A percentile compares a stretch with the other conserved stretches of the same genome.
These are phyloP conservation scores for Limnothrissa miodon DNA, from an alignment of 2,113 vertebrate species.

Conservation along the genomic window DNA sequence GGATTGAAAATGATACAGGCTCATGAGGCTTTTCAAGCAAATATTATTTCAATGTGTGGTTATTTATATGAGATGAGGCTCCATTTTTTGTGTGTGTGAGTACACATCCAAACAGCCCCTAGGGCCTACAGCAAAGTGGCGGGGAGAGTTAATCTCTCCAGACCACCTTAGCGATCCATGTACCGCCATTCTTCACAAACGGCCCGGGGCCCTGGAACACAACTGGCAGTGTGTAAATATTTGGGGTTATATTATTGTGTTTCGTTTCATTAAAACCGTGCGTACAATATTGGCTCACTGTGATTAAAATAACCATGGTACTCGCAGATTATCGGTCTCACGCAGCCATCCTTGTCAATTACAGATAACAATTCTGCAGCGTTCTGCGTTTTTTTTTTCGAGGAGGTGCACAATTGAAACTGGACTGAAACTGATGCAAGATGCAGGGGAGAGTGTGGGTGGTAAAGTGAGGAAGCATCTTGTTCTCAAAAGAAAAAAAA, in stretches of 20 bases:
- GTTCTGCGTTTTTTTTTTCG: background rate
- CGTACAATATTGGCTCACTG: conserved; percentile 28
- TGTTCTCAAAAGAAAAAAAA: background rate
- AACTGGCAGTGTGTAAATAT: conserved; percentile 58
- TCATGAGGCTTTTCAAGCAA: conserved; percentile 34
- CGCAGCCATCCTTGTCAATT: conserved; percentile 50
- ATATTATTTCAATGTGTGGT: conserved; percentile 41
- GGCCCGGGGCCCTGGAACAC: conserved; percentile 49
- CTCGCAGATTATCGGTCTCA: conserved; percentile 10
- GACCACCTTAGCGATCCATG: conserved; percentile 64
- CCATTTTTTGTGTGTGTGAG: conserved; percentile 41
- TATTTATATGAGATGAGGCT: conserved; percentile 50
- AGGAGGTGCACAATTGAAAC: background rate
- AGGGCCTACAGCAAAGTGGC: conserved; percentile 38
- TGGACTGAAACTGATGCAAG: conserved; percentile 20
- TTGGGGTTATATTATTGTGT: conserved; percentile 50
- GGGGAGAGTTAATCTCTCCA: conserved; percentile 59
- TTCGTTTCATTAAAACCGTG: conserved; percentile 42
- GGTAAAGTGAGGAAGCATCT: conserved; percentile 9
- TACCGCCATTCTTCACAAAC: conserved; percentile 51
- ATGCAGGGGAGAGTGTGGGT: conserved; percentile 30
- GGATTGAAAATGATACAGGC: conserved; percentile 36
- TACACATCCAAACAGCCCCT: conserved; percentile 49
- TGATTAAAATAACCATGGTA: conserved; percentile 41
- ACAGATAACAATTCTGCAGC: conserved; percentile 34